Base-by-base conservation (phyloP, 2,797 vertebrate species). In the Chlorospingus flavigularis region DNA sequence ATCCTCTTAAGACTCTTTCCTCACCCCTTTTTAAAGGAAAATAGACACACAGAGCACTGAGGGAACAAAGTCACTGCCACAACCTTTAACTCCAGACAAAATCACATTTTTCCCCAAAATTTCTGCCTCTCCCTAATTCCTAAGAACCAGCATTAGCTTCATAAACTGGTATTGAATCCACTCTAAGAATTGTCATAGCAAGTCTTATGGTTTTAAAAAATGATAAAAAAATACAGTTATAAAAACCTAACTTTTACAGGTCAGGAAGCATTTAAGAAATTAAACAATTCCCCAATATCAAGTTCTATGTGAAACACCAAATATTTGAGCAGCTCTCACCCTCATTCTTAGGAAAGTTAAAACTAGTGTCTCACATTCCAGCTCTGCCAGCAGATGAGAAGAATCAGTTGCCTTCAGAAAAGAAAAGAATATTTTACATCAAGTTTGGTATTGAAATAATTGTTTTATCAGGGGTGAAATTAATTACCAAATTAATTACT, bases 301-400 rank as follows among this genome's bases (percentile, higher is more conserved):
- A 17, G 8, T 45, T 78, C 18, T 48, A 16, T 6, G 35, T 60
- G 37, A 83, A 78, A 87, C 12, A 65, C 6, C 45, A 51, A 89
- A 61, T 13, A 48, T 6, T 68, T 35, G 28, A 78, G 8, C 35
- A 67, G 37, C 7, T 97, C 71, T 97, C 68, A 99, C 99, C 98
- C 98, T 98, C 30, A 98, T 47, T 9, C 98, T 98, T 51, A 99
- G 94, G 80, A 98, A 98, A 16, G 98, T 97, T 92, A 99, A 93
- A 58, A 99, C 90, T 20, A 99, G 95, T 0, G 98, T 98, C 81
- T 98, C 98, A 85, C 98, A 98, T 37, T 98, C 98, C 63, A 98
- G 72, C 24, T 95, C 66, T 47, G 79, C 84, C 54, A 98, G 97
- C 5, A 78, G 58, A 83, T 65, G 76, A 5, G 1, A 5, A 4